Base-by-base conservation (phyloP, 2,888 invertebrate genomes). In the Gandaritis pyraliata region DNA sequence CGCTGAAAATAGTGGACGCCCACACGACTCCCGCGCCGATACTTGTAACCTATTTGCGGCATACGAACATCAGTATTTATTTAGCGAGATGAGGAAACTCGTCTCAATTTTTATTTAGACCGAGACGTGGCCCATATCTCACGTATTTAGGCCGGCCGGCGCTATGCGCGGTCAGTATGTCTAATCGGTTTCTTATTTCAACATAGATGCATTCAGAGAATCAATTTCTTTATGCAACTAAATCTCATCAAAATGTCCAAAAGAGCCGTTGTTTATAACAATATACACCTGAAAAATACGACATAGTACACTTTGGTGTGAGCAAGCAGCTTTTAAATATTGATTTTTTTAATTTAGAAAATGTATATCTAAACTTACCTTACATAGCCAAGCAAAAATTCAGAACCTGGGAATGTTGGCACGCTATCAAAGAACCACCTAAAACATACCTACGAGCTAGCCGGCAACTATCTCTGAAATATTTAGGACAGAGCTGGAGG, bases 11-110 rank as follows among this genome's bases (percentile, higher is more conserved):
- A 90, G 90, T 88, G 90, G 70, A 75, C 71, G 73, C 71, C 77
- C 66, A 66, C 74, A 63, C 76, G 73, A 75, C 73, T 77, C 74
- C 76, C 75, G 75, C 78, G 73, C 77, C 69, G 73, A 59, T 57
- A 81, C 84, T 75, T 78, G 73, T 83, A 81, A 82, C 87, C 92
- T 93, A 92, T 93, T 90, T 91, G 91, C 88, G 91, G 89, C 88
- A 81, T 84, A 81, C 83, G 83, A 82, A 76, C 82, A 81, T 78
- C 85, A 85, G 86, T 88, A 89, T 90, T 91, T 90, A 89, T 91
- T 90, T 90, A 90, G 87, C 85, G 73, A 86, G 85, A 88, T 88
- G 87, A 87, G 89, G 88, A 90, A 91, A 90, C 85, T 82, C 80
- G 81, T 81, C 84, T 82, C 79, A 80, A 80, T 81, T 87, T 86